Conservation (phyloP, 2,797 vertebrate genomes). For the Loris lydekkerianus region DNA sequence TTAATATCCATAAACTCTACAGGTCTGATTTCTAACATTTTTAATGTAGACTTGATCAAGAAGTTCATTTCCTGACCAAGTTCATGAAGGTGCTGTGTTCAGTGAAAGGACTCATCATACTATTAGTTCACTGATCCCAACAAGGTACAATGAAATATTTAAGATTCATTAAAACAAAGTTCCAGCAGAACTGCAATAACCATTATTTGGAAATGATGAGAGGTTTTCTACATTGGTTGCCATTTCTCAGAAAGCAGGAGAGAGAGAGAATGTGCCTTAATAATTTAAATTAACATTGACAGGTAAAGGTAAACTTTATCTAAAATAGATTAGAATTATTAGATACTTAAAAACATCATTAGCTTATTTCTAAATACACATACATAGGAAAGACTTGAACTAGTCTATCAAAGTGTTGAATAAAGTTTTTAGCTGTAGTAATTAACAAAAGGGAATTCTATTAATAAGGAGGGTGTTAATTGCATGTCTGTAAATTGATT, state of each 20-base stretch:
- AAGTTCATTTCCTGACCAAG: conserved; percentile 18
- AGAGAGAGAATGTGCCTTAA: neutral
- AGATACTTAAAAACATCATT: conserved; percentile 2
- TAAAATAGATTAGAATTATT: neutral
- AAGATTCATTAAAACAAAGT: conserved; percentile 47
- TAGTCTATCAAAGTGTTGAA: conserved; percentile 14
- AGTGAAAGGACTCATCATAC: neutral
- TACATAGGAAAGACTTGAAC: neutral
- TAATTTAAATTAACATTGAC: conserved; percentile 41
- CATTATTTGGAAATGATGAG: neutral
- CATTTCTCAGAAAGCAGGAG: neutral
- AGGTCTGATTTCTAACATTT: neutral
- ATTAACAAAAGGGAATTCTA: neutral
- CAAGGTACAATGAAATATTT: neutral
- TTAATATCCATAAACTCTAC: neutral
- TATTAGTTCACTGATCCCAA: neutral
- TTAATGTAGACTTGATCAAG: conserved; percentile 18
- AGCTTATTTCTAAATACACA: neutral
- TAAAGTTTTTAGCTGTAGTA: conserved; percentile 26
- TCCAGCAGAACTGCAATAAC: neutral
- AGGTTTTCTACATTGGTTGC: neutral
- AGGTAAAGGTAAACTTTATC: neutral
- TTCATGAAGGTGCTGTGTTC: neutral
- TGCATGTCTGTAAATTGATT: neutral
- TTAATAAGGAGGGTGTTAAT: neutral